phyloP scores from a whole-genome alignment of 2,888 invertebrate genomes.

The Sphaerophoria taeniata region DNA sequence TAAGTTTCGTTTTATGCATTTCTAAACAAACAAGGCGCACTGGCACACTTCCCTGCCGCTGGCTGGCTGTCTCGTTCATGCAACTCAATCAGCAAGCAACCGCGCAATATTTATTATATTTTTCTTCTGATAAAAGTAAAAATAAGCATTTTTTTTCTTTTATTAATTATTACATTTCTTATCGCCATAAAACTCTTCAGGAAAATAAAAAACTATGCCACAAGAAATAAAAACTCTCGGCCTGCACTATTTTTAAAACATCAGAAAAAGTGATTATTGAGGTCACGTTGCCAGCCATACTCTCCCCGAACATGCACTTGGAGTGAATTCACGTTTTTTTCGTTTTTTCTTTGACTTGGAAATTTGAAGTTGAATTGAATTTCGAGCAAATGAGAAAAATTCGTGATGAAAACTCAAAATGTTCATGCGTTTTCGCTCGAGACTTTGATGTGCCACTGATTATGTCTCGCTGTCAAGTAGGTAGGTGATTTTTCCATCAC shows the following conservation, averaged over 20 bases:
- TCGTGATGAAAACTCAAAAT: constrained; percentile 24
- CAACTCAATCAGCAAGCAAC: not conserved
- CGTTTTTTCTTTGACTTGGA: not conserved
- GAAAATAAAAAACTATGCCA: constrained; percentile 10
- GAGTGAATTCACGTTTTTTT: constrained; percentile 7
- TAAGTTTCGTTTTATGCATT: constrained; percentile 26
- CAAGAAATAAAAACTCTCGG: constrained; percentile 2
- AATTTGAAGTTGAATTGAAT: not conserved
- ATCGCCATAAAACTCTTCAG: constrained; percentile 30
- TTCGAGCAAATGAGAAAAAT: not conserved
- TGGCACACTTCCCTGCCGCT: constrained; percentile 5
- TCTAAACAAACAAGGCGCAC: not conserved
- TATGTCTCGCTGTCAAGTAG: not conserved
- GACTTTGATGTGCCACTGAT: not conserved
- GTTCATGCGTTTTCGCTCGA: constrained; percentile 12
- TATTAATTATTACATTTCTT: constrained; percentile 5
- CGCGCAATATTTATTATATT: constrained; percentile 11
- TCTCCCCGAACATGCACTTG: not conserved
- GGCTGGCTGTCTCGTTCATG: not conserved
- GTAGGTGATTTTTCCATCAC: constrained; percentile 19
- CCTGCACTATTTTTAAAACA: constrained; percentile 34
- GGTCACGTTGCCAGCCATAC: constrained; percentile 45
- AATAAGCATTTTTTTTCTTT: constrained; percentile 8
- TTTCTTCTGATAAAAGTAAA: constrained; percentile 22
- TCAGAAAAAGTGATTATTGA: constrained; percentile 48